These are phyloP conservation scores for Cheilosia vulpina DNA, from an alignment of 2,888 invertebrate genomes.

Conservation along the genomic window DNA sequence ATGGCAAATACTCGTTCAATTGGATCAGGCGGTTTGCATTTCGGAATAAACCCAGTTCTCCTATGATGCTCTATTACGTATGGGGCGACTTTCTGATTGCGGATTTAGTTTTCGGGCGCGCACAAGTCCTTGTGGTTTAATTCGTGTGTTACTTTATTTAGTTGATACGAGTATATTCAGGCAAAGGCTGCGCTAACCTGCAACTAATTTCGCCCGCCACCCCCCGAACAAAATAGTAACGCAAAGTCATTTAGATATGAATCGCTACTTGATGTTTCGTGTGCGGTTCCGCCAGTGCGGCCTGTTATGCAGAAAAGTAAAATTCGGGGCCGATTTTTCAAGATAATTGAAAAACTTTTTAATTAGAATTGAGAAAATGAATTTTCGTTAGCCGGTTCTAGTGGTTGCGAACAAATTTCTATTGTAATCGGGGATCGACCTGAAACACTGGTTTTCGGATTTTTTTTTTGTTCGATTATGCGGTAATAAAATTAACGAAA, in stretches of 20 bases:
- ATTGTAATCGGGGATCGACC: slow-evolving; percentile 61
- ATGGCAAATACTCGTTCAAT: slow-evolving; percentile 40
- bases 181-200: neutral
- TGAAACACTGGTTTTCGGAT: slow-evolving; percentile 25
- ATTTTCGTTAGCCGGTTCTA: slow-evolving; percentile 36
- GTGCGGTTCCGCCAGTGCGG: slow-evolving; percentile 8
- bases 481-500: slow-evolving; percentile 70
- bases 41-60: neutral
- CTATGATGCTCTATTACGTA: neutral
- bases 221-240: slow-evolving; percentile 10
- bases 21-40: slow-evolving; percentile 26
- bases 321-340: slow-evolving; percentile 27
- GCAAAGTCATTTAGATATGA: slow-evolving; percentile 68
- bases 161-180: slow-evolving; percentile 8
- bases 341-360: slow-evolving; percentile 74
- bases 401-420: slow-evolving; percentile 32
- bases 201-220: slow-evolving; percentile 30
- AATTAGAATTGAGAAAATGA: slow-evolving; percentile 72
- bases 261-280: slow-evolving; percentile 54
- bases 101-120: slow-evolving; percentile 27
- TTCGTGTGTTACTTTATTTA: slow-evolving; percentile 34
- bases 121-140: neutral
- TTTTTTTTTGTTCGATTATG: slow-evolving; percentile 13
- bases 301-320: neutral
- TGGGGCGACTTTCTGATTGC: slow-evolving; percentile 26